Evolutionary conservation across 2,888 invertebrate species (phyloP).

Genomic region (Bellardia pandia): DNA sequence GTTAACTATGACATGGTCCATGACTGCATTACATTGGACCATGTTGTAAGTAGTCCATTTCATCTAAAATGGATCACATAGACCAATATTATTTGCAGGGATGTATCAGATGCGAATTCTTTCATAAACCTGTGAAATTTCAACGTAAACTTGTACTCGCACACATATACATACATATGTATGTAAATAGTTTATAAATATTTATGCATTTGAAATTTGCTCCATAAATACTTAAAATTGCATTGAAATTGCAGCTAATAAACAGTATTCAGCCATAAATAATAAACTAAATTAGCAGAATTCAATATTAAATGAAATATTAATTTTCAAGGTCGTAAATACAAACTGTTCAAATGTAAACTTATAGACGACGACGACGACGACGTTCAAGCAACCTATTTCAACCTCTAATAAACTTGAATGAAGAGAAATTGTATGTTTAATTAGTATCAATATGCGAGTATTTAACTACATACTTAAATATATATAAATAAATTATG

Average conservation of each 20-base stretch:
- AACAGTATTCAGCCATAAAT: neutral
- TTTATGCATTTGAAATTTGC: conserved; percentile 13
- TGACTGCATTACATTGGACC: no score
- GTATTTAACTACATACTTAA: conserved; percentile 7
- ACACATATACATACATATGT: neutral
- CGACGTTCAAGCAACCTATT: conserved; percentile 10
- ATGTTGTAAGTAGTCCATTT: no score
- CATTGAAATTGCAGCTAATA: conserved; percentile 23
- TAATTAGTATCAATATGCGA: conserved; percentile 28
- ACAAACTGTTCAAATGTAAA: conserved; percentile 29
- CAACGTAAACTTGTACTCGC: no score
- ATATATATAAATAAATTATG: conserved; percentile 19
- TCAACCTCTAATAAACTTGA: conserved; percentile 52
- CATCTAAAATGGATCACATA: no score
- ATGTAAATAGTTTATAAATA: conserved; percentile 15
- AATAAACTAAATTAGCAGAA: conserved; percentile 62
- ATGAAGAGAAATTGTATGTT: conserved; percentile 53
- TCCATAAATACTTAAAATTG: conserved; percentile 29
- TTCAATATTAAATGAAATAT: conserved; percentile 49
- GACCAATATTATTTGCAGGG: no score
- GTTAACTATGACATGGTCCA: no score
- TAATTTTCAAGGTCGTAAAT: conserved; percentile 49
- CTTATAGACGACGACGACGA: neutral
- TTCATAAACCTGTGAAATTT: conserved; percentile 9
- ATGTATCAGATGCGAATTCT: neutral